These are phyloP conservation scores for Hemicordylus capensis DNA, from an alignment of 2,113 vertebrate genomes.

Conservation along the genomic window DNA sequence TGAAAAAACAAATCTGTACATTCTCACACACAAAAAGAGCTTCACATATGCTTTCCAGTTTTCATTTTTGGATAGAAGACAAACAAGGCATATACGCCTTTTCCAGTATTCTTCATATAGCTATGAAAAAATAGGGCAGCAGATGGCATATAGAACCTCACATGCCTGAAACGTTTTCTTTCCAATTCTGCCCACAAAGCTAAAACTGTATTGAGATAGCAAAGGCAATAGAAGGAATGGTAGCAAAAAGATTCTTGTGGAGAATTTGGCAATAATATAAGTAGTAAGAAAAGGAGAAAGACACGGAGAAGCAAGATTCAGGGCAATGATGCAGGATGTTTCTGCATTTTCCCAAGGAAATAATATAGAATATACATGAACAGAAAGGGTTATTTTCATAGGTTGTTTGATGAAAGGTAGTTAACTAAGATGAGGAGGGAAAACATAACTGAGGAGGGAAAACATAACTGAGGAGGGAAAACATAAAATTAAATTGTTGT, in stretches of 20 bases:
- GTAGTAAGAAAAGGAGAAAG: constrained; percentile 4
- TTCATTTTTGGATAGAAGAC: constrained; percentile 1
- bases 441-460: no score
- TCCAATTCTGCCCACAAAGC: constrained; percentile 14
- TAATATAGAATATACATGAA: constrained; percentile 60
- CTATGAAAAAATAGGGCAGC: constrained; percentile 24
- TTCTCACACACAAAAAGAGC: not conserved
- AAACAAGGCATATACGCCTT: constrained; percentile 22
- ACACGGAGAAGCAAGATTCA: constrained; percentile 42
- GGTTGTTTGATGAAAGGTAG: constrained; percentile 39
- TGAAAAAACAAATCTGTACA: not conserved
- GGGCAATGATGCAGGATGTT: constrained; percentile 36
- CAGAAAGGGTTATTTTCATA: constrained; percentile 50
- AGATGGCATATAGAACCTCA: constrained; percentile 26
- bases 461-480: no score
- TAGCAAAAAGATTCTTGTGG: constrained; percentile 35
- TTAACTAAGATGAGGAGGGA: no score
- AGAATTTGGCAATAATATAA: constrained; percentile 36
- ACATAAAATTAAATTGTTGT: no score
- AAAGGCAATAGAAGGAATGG: constrained; percentile 37
- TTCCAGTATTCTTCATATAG: constrained; percentile 9
- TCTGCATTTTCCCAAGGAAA: constrained; percentile 59
- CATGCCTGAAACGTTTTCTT: constrained; percentile 26
- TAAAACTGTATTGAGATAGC: constrained; percentile 37
- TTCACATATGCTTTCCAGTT: not conserved